Evolutionary conservation across 2,888 invertebrate genomes (phyloP).

Genomic region (Lypha dubia): DNA sequence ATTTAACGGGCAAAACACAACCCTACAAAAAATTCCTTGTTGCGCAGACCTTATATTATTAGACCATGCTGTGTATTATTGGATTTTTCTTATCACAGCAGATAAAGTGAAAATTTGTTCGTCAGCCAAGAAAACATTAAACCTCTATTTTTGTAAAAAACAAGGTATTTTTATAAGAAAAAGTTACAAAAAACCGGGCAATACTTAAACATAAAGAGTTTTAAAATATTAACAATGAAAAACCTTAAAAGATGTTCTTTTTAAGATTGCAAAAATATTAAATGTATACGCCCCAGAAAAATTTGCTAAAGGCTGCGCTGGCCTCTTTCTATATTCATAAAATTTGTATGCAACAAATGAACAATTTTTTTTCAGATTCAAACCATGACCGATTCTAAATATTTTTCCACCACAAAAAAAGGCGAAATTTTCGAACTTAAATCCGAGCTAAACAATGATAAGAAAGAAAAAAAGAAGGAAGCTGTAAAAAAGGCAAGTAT

Average conservation of each 20-base stretch:
- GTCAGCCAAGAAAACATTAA: conserved; percentile 40
- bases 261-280: background rate
- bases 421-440: conserved; percentile 99
- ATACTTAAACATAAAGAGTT: background rate
- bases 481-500: conserved; percentile 97
- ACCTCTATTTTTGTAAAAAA: conserved; percentile 9
- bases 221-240: background rate
- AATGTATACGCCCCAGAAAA: conserved; percentile 64
- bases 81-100: conserved; percentile 33
- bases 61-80: no score
- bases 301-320: background rate
- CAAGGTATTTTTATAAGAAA: conserved; percentile 11
- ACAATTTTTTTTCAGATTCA: conserved; percentile 17
- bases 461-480: conserved; percentile 99
- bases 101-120: conserved; percentile 42
- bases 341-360: background rate
- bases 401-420: conserved; percentile 99
- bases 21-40: background rate
- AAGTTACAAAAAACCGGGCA: background rate
- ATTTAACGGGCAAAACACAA: conserved; percentile 45
- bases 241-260: background rate
- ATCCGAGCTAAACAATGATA: conserved; percentile 99
- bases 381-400: conserved; percentile 98
- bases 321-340: background rate
- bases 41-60: conserved; percentile 31